These are phyloP conservation scores for Palythoa heliodiscus DNA, from an alignment of 92 coral and sea anemone genomes.

Conservation along the genomic window DNA sequence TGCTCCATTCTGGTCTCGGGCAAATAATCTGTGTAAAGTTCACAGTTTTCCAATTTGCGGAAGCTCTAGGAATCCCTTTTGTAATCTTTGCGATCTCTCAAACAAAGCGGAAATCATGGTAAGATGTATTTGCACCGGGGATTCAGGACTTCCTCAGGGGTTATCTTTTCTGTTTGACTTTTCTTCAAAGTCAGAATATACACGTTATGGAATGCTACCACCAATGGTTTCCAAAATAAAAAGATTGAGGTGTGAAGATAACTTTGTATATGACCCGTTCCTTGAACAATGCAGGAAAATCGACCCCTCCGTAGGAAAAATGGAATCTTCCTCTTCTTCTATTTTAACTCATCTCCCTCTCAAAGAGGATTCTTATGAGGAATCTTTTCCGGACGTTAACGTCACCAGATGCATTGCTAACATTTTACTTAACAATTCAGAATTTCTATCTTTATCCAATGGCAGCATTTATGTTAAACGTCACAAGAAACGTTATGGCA, in stretches of 20 bases:
- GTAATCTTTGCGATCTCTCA: neutral
- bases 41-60: conserved; percentile 2
- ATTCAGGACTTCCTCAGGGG: neutral
- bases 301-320: too few species aligned
- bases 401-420: neutral
- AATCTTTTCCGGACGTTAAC: neutral
- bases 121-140: neutral
- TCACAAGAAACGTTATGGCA: neutral
- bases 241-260: neutral
- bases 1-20: neutral
- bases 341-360: too few species aligned
- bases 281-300: neutral
- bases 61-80: neutral
- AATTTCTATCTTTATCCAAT: neutral
- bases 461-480: neutral
- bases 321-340: too few species aligned
- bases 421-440: neutral
- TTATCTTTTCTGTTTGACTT: conserved; percentile 18
- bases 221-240: neutral
- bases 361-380: too few species aligned
- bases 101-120: neutral
- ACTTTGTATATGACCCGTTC: conserved; percentile 5
- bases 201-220: neutral
- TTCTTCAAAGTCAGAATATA: conserved; percentile 8
- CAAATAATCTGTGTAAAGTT: neutral